A percentile compares a stretch with the other conserved stretches of the same genome.
Evolutionary conservation across 2,113 vertebrate genomes (phyloP).

Genomic region (Apistogramma diplotaenia): DNA sequence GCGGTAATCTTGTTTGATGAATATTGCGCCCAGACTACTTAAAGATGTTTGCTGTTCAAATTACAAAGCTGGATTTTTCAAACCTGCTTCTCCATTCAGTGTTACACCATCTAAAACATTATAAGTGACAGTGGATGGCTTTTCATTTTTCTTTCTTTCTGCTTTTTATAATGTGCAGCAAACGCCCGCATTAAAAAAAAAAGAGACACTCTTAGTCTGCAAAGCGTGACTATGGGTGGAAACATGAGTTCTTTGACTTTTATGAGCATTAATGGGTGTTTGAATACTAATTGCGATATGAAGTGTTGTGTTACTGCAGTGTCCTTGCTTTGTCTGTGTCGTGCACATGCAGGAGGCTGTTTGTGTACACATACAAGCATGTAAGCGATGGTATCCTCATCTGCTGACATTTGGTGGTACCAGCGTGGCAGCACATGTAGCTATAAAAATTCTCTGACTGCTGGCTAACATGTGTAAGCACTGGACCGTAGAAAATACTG

Average conservation of each 20-base stretch:
- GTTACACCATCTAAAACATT: constrained; percentile 22
- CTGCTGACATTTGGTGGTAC: not conserved
- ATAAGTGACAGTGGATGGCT: not conserved
- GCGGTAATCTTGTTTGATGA: constrained; percentile 71
- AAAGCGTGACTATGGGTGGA: not conserved
- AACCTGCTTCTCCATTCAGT: constrained; percentile 32
- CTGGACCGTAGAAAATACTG: too few species aligned
- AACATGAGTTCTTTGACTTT: not conserved
- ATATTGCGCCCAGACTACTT: constrained; percentile 64
- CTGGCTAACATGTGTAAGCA: too few species aligned
- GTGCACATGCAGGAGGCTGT: not conserved
- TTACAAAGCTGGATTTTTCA: constrained; percentile 53
- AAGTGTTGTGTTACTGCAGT: not conserved
- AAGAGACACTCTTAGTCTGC: not conserved
- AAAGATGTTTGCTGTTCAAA: constrained; percentile 74
- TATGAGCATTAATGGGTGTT: not conserved
- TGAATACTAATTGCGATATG: not conserved
- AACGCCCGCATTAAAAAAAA: not conserved
- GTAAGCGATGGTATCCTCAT: not conserved
- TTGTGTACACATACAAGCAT: not conserved
- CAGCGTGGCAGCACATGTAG: not conserved
- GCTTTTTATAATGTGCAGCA: too few species aligned
- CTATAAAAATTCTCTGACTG: not conserved
- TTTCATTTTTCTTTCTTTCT: not conserved
- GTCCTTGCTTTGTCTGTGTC: not conserved